Evolutionary conservation across 2,797 vertebrate genomes (phyloP).

Genomic region (Lagothrix lagotricha): DNA sequence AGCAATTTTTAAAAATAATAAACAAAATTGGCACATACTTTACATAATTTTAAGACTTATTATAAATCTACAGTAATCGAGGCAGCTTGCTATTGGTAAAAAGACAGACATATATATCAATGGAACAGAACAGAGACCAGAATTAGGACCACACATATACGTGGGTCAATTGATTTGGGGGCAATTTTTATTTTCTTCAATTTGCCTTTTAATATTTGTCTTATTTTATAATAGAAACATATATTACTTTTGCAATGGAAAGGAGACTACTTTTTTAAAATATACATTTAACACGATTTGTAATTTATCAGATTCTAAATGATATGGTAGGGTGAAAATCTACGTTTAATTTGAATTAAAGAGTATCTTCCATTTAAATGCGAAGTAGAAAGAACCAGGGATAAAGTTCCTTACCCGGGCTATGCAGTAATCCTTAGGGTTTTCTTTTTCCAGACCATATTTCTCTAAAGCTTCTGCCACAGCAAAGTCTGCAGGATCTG

Average conservation of each 20-base stretch:
- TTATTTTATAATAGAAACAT: neutral
- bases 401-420: conserved; percentile 88
- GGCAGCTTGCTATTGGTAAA: neutral
- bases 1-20: neutral
- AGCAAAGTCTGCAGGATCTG: conserved; percentile 96
- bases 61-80: neutral
- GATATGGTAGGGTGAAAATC: neutral
- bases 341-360: neutral
- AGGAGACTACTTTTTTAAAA: neutral
- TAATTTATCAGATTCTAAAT: neutral
- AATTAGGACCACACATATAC: neutral
- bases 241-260: neutral
- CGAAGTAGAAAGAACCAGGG: fast-evolving
- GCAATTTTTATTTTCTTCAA: neutral
- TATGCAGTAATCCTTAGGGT: conserved; percentile 96
- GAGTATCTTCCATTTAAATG: neutral
- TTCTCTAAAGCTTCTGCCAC: conserved; percentile 98
- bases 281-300: neutral
- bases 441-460: conserved; percentile 97
- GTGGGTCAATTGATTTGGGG: neutral
- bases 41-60: neutral
- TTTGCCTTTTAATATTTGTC: neutral
- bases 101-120: neutral
- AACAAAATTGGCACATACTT: neutral
- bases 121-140: neutral